phyloP scores from a whole-genome alignment of 2,888 invertebrate genomes.

The Adelognathus sp. region DNA sequence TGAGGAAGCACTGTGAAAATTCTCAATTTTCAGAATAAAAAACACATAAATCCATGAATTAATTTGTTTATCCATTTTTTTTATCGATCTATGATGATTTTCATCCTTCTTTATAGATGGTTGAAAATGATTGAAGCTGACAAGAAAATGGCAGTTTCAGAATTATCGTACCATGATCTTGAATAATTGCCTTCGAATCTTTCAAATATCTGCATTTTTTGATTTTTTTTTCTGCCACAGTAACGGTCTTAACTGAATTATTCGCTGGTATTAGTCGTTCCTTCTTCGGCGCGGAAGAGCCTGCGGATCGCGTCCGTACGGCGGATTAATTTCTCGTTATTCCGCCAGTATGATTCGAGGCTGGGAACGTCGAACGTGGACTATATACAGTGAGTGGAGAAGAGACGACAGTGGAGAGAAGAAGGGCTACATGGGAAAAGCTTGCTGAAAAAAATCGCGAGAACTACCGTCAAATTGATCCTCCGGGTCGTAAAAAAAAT shows the following conservation, averaged over 20 bases:
- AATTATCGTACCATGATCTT: no score
- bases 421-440: not conserved
- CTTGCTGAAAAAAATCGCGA: constrained; percentile 13
- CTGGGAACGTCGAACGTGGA: constrained; percentile 22
- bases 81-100: no score
- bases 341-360: constrained; percentile 38
- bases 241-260: constrained; percentile 32
- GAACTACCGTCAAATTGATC: constrained; percentile 33
- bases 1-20: no score
- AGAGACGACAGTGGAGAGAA: constrained; percentile 22
- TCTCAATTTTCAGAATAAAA: no score
- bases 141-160: no score
- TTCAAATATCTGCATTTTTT: not conserved
- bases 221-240: not conserved
- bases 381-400: constrained; percentile 24
- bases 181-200: not conserved
- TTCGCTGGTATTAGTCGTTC: constrained; percentile 29
- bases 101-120: no score
- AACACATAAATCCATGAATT: no score
- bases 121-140: no score
- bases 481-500: not conserved
- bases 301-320: constrained; percentile 25
- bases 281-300: constrained; percentile 19
- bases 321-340: constrained; percentile 57
- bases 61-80: no score